These are phyloP conservation scores for Emberiza fucata DNA, from an alignment of 2,113 vertebrate genomes.

Conservation along the genomic window DNA sequence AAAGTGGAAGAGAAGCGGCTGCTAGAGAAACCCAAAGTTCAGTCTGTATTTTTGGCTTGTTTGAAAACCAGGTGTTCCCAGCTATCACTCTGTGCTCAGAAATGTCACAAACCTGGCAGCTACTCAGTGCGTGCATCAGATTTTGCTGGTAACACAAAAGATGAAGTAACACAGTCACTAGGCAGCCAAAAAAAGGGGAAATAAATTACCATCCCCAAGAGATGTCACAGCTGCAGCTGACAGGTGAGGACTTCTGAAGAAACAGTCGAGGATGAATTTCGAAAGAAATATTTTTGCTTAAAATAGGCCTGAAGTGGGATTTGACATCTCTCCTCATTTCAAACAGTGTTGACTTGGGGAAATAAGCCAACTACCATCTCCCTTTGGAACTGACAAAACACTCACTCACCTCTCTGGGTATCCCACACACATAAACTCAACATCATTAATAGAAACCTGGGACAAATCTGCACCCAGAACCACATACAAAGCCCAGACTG, in stretches of 20 bases:
- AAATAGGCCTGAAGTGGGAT: not conserved
- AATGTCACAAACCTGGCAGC: not conserved
- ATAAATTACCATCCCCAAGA: not conserved
- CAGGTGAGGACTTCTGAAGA: not conserved
- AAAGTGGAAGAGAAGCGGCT: not conserved
- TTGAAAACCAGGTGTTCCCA: not conserved
- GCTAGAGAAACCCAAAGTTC: not conserved
- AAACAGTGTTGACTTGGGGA: not conserved
- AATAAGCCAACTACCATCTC: not conserved
- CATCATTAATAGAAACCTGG: rapidly evolving
- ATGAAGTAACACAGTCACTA: not conserved
- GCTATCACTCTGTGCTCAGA: not conserved
- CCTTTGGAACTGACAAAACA: not conserved
- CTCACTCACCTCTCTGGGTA: not conserved
- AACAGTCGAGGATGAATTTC: not conserved
- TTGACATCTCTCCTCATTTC: not conserved
- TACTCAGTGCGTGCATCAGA: not conserved
- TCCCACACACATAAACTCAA: not conserved
- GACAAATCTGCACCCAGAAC: not conserved
- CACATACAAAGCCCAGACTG: not conserved
- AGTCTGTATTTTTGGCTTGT: not conserved
- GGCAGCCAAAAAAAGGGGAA: not conserved
- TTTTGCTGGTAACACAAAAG: not conserved
- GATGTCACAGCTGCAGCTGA: not conserved
- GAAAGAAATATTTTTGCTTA: not conserved